These are phyloP conservation scores for Notarius lentiginosus DNA, from an alignment of 2,113 vertebrate species.

Conservation along the genomic window DNA sequence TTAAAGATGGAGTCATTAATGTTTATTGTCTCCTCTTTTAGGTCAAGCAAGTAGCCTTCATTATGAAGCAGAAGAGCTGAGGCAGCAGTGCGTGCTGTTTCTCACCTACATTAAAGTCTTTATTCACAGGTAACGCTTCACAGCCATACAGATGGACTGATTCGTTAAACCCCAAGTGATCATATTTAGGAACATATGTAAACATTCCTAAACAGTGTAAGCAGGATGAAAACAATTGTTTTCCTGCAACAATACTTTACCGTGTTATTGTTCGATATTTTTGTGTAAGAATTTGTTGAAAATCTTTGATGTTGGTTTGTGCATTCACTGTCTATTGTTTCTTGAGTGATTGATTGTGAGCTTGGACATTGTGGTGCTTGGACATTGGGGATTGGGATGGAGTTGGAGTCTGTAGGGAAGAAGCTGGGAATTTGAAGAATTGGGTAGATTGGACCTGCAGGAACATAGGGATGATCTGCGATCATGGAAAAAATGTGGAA, in stretches of 20 bases:
- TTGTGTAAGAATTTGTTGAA: not conserved
- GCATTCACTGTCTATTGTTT: not conserved
- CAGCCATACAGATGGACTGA: not conserved
- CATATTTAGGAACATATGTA: too few species aligned
- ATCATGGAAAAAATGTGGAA: too few species aligned
- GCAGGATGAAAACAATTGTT: too few species aligned
- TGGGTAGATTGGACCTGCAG: not conserved
- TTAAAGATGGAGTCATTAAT: not conserved
- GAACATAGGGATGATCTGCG: too few species aligned
- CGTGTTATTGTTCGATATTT: too few species aligned
- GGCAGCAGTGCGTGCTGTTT: constrained; percentile 83
- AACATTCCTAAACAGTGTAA: too few species aligned
- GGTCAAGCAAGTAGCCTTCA: constrained; percentile 83
- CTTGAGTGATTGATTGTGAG: not conserved
- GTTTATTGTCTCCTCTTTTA: constrained; percentile 62
- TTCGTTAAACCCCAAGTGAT: not conserved
- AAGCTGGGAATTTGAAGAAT: not conserved
- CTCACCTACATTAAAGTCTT: constrained; percentile 93
- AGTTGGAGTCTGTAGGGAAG: not conserved
- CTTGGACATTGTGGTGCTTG: not conserved
- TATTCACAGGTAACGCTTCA: constrained; percentile 81
- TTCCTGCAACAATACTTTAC: too few species aligned
- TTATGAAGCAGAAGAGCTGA: constrained; percentile 83
- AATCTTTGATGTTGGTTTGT: not conserved
- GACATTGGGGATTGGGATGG: not conserved